Evolutionary conservation across 2,113 vertebrate genomes (phyloP).

Genomic region (Limanda limanda): DNA sequence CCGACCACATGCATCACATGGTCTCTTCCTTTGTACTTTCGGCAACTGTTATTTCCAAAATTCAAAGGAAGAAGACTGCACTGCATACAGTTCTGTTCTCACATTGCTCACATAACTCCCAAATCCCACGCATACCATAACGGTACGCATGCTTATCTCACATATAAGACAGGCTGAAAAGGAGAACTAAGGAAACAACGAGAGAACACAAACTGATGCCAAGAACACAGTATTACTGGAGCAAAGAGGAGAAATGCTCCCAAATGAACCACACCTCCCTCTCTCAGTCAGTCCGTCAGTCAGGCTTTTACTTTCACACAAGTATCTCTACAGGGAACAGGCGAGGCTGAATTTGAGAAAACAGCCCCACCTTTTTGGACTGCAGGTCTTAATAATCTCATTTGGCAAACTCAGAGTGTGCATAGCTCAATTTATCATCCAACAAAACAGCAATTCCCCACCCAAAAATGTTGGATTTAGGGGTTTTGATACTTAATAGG

Average conservation of each 20-base stretch:
- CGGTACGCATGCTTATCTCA: slow-evolving; percentile 46
- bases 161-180: slow-evolving; percentile 30
- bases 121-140: slow-evolving; percentile 46
- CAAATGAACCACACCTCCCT: slow-evolving; percentile 68
- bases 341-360: slow-evolving; percentile 66
- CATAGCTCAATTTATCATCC: slow-evolving; percentile 24
- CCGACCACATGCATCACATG: slow-evolving; percentile 21
- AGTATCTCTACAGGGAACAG: slow-evolving; percentile 61
- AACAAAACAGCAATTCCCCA: slow-evolving; percentile 31
- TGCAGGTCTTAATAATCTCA: slow-evolving; percentile 61
- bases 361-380: slow-evolving; percentile 72
- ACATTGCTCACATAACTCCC: slow-evolving; percentile 38
- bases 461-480: slow-evolving; percentile 1
- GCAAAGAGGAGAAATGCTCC: slow-evolving; percentile 53
- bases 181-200: slow-evolving; percentile 6
- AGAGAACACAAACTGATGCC: slow-evolving; percentile 39
- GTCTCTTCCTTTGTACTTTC: slow-evolving; percentile 30
- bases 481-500: neutral
- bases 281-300: slow-evolving; percentile 12
- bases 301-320: slow-evolving; percentile 25
- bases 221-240: slow-evolving; percentile 59
- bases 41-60: slow-evolving; percentile 40
- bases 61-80: slow-evolving; percentile 11
- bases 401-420: slow-evolving; percentile 40
- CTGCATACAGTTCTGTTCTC: slow-evolving; percentile 19